Percentiles rank a stretch among this genome's conserved stretches.
These are phyloP conservation scores for Drosophila picticornis DNA, from an alignment of 2,888 invertebrate genomes.

Conservation along the genomic window DNA sequence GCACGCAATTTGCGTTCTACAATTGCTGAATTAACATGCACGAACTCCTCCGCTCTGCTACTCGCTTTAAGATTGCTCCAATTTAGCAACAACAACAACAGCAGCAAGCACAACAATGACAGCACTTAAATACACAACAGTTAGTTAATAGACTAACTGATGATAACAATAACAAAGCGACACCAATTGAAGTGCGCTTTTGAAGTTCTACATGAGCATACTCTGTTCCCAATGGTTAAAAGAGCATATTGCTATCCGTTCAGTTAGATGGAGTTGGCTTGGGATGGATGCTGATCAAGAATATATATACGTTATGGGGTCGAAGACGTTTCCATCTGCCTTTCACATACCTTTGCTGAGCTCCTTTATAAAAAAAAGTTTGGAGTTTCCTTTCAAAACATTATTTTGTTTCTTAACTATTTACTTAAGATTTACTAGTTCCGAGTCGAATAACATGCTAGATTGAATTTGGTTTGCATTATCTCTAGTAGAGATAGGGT, in stretches of 20 bases:
- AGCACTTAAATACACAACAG: conserved; percentile 40
- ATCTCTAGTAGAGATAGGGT: not conserved
- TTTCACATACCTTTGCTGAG: not conserved
- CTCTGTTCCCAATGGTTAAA: not conserved
- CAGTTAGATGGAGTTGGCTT: not conserved
- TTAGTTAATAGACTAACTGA: conserved; percentile 31
- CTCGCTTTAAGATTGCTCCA: conserved; percentile 33
- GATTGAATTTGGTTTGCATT: not conserved
- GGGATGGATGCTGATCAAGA: not conserved
- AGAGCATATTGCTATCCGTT: not conserved
- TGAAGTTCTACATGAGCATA: not conserved
- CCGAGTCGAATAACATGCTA: not conserved
- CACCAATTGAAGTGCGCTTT: conserved; percentile 7
- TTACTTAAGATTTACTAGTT: not conserved
- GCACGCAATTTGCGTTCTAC: conserved; percentile 66
- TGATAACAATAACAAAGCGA: conserved; percentile 4
- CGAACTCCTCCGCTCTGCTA: conserved; percentile 2
- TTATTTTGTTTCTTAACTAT: not conserved
- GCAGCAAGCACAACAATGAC: conserved; percentile 22
- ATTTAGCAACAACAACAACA: conserved; percentile 16
- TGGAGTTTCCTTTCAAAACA: not conserved
- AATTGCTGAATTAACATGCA: conserved; percentile 67
- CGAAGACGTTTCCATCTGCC: not conserved
- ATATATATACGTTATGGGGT: not conserved
- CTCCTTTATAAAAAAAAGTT: not conserved